These are phyloP conservation scores for Heliconius eleuchia DNA, from an alignment of 1,140 invertebrate genomes.

Conservation along the genomic window DNA sequence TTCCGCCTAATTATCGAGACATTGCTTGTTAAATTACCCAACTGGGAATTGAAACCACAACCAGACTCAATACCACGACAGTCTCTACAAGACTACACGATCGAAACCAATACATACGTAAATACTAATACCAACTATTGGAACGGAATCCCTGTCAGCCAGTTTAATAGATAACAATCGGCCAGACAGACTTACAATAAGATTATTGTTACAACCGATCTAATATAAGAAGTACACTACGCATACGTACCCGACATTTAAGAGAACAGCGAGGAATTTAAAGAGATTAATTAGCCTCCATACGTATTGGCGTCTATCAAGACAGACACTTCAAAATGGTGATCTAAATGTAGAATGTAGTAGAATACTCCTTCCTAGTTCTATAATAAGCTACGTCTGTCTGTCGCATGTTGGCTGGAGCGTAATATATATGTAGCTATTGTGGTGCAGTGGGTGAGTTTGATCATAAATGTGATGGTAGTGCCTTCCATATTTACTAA, in stretches of 20 bases:
- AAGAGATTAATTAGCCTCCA: constrained; percentile 45
- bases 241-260: background rate
- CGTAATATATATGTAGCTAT: background rate
- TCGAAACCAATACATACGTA: background rate
- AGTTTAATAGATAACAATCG: background rate
- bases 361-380: constrained; percentile 44
- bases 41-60: no score
- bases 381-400: constrained; percentile 39
- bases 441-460: no score
- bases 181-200: background rate
- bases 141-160: background rate
- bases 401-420: constrained; percentile 5
- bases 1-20: no score
- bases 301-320: constrained; percentile 44
- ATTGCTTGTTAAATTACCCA: no score
- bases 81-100: background rate
- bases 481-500: no score
- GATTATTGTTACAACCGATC: constrained; percentile 4
- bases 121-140: background rate
- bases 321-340: constrained; percentile 38
- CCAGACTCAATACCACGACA: no score
- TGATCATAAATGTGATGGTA: no score
- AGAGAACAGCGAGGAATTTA: constrained; percentile 28
- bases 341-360: constrained; percentile 34
- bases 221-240: background rate